Evolutionary conservation across 1,140 invertebrate species (phyloP), one percentile per base, ranked within the genome.

Genomic region (Matsumurasca onukii): DNA sequence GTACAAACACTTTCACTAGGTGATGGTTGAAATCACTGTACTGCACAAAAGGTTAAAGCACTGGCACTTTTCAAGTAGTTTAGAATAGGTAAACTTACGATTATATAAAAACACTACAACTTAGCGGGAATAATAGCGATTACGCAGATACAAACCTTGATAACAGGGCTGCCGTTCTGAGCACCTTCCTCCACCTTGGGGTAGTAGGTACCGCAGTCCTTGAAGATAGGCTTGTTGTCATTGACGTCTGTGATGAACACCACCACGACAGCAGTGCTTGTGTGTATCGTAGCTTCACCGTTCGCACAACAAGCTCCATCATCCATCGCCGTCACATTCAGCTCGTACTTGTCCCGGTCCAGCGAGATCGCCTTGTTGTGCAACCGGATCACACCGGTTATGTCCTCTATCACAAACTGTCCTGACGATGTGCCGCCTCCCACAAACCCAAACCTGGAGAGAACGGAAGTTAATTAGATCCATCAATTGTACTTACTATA

Each of bases 201-300:
- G 76, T 90, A 91, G 77, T 97, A 97, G 3, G 89, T 94, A 0
- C 88, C 87, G 77, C 95, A 97, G 71, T 97, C 93, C 78, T 95
- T 92, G 75, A 98, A 98, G 29, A 95, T 88, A 0, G 95, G 94
- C 75, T 96, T 97, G 76, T 97, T 97, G 73, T 97, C 94, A 77
- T 97, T 98, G 0, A 97, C 94, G 76, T 98, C 95, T 0, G 95
- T 97, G 52, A 98, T 97, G 75, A 97, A 97, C 0, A 98, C 95
- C 1, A 97, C 95, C 24, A 73, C 94, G 0, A 97, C 92, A n/a
- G 94, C 95, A 0, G 94, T 97, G 24, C 91, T 93, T 0, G 94
- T 97, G 75, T 97, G 94, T 69, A 93, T 91, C 0, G 90, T 94
- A 0, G 85, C 80, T 63, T 90, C 89, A 0, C 94, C 94, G 71